Conservation (phyloP, 2,888 invertebrate genomes). For the Herminia tarsipennalis region DNA sequence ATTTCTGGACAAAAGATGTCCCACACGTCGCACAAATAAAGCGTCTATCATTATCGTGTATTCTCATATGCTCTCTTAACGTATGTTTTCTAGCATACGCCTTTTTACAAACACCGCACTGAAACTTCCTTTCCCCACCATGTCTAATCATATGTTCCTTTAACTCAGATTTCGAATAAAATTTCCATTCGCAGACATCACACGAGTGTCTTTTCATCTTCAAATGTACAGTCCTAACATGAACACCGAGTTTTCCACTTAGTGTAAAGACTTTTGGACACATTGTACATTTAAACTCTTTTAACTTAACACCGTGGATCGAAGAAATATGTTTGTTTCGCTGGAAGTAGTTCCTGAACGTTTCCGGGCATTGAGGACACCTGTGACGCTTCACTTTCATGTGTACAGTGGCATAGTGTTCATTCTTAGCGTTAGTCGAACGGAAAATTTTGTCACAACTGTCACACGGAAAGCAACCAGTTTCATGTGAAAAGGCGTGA, state of each 20-base stretch:
- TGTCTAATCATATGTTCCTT: slow-evolving; percentile 84
- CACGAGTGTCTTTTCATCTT: slow-evolving; percentile 76
- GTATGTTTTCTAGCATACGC: slow-evolving; percentile 78
- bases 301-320: slow-evolving; percentile 70
- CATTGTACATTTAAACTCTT: slow-evolving; percentile 72
- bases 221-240: slow-evolving; percentile 73
- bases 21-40: slow-evolving; percentile 71
- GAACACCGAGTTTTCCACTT: slow-evolving; percentile 72
- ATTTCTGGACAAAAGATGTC: slow-evolving; percentile 71
- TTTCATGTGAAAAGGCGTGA: slow-evolving; percentile 71
- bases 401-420: slow-evolving; percentile 80
- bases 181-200: slow-evolving; percentile 81
- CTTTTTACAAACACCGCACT: slow-evolving; percentile 81
- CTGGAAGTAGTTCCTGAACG: slow-evolving; percentile 75
- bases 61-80: slow-evolving; percentile 74
- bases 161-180: slow-evolving; percentile 82
- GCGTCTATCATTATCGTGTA: slow-evolving; percentile 73
- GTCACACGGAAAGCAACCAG: slow-evolving; percentile 71
- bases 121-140: slow-evolving; percentile 78
- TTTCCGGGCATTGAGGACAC: slow-evolving; percentile 73
- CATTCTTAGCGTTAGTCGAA: slow-evolving; percentile 74
- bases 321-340: slow-evolving; percentile 71
- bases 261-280: slow-evolving; percentile 72
- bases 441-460: slow-evolving; percentile 80
- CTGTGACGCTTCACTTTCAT: slow-evolving; percentile 74